Base-by-base conservation (phyloP, 2,797 vertebrate species). In the Syngnathus acus region DNA sequence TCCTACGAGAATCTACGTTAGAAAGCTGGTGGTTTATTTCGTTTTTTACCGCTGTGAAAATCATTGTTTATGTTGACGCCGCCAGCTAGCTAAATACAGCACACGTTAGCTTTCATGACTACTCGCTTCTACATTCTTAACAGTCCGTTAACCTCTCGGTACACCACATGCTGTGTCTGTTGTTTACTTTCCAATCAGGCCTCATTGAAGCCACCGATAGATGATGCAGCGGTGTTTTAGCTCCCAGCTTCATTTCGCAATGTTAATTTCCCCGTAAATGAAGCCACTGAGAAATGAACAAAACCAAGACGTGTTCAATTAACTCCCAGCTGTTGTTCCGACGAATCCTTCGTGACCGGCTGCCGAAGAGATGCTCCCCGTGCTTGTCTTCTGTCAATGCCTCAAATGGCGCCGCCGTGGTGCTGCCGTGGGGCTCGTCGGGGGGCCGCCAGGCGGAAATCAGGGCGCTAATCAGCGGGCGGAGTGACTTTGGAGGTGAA, bases 391-490 rank as follows among this genome's bases (percentile, higher is more conserved):
- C 6, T 42, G 14, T 23, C 39, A 21, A 60, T 59, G 40, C 39
- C 39, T 7, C 8, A 43, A 14, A 16, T 9, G 50, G 3, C 59
- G 17, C 10, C 59, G 74, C 47, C 68, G 79, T 75, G 75, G 66
- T 73, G 82, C 77, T 65, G 70, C 78, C 75, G 8, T 42, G 10
- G 42, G 10, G 42, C 3, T 5, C 5, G 4, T 16, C 0, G 19
- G 9, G 40, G 11, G 10, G 21, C 5, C 10, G 39, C 9, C 5
- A 1, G 23, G 1, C 38, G 79, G 70, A 72, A 85, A 82, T 84
- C 81, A 77, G 79, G 77, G 81, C 82, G 38, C 74, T 83, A 82
- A 87, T 88, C 83, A 82, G 79, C 67, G 17, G 75, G 67, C 57
- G 75, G 72, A 37, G 53, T 74, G 71, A 81, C 78, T 40, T 69